Conservation (phyloP, 37 sponge, comb jelly and placozoan species). For the Crambe crambe region DNA sequence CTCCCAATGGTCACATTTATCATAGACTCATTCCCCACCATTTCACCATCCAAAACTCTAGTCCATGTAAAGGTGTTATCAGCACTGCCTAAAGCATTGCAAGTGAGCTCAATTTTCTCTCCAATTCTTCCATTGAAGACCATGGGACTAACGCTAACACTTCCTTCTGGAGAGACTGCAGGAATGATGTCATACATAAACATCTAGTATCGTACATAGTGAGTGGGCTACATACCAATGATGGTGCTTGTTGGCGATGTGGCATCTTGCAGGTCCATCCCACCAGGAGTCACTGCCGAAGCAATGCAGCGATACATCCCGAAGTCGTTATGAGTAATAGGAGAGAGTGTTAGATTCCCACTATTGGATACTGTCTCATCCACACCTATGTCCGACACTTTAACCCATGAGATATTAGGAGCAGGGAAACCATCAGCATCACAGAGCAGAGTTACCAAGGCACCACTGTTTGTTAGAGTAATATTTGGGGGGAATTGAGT, state of each 20-base stretch:
- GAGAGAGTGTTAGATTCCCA: not conserved
- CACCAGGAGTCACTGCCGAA: not conserved
- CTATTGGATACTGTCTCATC: not conserved
- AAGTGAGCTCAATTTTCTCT: conserved; percentile 23
- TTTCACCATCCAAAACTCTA: not conserved
- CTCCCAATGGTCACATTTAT: not conserved
- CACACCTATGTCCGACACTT: not conserved
- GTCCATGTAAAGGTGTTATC: conserved; percentile 39
- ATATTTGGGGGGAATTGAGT: not conserved
- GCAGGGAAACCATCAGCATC: conserved; percentile 48
- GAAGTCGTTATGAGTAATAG: conserved; percentile 23
- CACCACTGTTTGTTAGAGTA: not conserved
- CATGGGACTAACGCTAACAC: not conserved
- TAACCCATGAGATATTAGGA: conserved; percentile 8
- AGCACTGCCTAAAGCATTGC: conserved; percentile 66
- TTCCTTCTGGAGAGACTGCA: conserved; percentile 25
- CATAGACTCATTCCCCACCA: not conserved
- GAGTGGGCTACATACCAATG: not conserved
- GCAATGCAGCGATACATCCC: conserved; percentile 42
- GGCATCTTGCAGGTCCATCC: not conserved
- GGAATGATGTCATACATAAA: not conserved
- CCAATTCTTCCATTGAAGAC: not conserved
- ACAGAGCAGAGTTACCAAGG: conserved; percentile 26
- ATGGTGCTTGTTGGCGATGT: not conserved
- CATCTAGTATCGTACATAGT: too few relatives aligned